These are phyloP conservation scores for Etia nguti DNA, from an alignment of 2,113 vertebrate species.

Conservation along the genomic window DNA sequence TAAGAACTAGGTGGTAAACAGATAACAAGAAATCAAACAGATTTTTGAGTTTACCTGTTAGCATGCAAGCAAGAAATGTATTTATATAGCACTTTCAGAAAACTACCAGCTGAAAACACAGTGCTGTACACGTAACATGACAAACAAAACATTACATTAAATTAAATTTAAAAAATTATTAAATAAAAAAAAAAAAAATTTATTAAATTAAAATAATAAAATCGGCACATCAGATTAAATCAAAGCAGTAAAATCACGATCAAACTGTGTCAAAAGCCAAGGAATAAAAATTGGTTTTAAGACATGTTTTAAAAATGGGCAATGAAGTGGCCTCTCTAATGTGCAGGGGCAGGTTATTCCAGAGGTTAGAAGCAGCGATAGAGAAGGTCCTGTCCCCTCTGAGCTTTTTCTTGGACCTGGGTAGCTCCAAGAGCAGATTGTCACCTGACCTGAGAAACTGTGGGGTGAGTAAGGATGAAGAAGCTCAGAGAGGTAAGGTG, in stretches of 20 bases:
- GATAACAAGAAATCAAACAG: not conserved
- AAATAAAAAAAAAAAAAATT: not conserved
- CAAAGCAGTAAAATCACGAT: not conserved
- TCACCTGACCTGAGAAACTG: not conserved
- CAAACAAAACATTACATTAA: not conserved
- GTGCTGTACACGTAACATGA: not conserved
- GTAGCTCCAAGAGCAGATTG: not conserved
- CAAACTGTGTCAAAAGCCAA: not conserved
- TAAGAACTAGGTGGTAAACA: not conserved
- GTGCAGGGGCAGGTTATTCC: not conserved
- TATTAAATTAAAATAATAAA: not conserved
- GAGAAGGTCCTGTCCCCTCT: not conserved
- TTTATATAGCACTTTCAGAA: not conserved
- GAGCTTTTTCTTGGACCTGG: not conserved
- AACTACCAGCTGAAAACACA: not conserved
- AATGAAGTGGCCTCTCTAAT: not conserved
- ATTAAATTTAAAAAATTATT: accelerated
- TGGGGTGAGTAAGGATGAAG: not conserved
- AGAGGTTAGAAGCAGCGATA: not conserved
- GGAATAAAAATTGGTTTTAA: not conserved
- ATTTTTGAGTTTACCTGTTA: not conserved
- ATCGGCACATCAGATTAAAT: not conserved
- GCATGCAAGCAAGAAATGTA: not conserved
- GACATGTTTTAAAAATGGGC: not conserved
- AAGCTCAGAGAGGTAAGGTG: not conserved